Percentiles rank a stretch among this genome's conserved stretches.
Evolutionary conservation across 2,113 vertebrate species (phyloP).

Genomic region (Clarias magur): DNA sequence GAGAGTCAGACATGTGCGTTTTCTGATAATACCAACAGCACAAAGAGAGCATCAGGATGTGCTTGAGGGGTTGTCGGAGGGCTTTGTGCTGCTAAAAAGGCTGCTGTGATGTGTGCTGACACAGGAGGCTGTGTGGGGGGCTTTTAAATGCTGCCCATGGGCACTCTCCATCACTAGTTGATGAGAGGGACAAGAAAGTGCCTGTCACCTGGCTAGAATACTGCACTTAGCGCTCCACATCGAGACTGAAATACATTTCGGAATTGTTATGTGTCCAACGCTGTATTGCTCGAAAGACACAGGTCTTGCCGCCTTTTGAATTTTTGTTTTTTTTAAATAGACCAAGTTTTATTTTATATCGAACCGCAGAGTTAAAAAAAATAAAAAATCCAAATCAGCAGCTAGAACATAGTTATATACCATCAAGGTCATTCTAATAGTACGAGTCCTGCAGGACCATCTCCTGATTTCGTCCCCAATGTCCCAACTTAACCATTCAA

Average conservation of each 20-base stretch:
- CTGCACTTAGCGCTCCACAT: conserved; percentile 62
- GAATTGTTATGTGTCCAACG: conserved; percentile 25
- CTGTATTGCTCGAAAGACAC: conserved; percentile 5
- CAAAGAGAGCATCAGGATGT: conserved; percentile 64
- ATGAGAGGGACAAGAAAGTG: conserved; percentile 68
- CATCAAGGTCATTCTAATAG: conserved; percentile 46
- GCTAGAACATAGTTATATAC: conserved; percentile 9
- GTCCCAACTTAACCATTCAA: conserved; percentile 44
- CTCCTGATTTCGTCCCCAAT: conserved; percentile 38
- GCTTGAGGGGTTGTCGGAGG: conserved; percentile 72
- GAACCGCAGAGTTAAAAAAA: background rate
- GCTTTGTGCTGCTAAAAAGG: conserved; percentile 72
- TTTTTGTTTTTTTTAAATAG: background rate
- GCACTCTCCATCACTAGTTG: conserved; percentile 68
- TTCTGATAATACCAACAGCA: conserved; percentile 60
- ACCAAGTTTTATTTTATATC: conserved; percentile 9
- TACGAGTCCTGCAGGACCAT: conserved; percentile 26
- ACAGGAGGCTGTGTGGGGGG: conserved; percentile 64
- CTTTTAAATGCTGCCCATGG: conserved; percentile 73
- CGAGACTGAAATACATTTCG: background rate
- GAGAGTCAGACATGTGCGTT: conserved; percentile 66
- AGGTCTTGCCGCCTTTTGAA: background rate
- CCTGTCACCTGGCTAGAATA: conserved; percentile 65
- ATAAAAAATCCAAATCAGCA: conserved; percentile 29
- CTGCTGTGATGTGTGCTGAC: conserved; percentile 72